These are phyloP conservation scores for Orestias chungarensis DNA, from an alignment of 2,797 vertebrate genomes.

Conservation along the genomic window DNA sequence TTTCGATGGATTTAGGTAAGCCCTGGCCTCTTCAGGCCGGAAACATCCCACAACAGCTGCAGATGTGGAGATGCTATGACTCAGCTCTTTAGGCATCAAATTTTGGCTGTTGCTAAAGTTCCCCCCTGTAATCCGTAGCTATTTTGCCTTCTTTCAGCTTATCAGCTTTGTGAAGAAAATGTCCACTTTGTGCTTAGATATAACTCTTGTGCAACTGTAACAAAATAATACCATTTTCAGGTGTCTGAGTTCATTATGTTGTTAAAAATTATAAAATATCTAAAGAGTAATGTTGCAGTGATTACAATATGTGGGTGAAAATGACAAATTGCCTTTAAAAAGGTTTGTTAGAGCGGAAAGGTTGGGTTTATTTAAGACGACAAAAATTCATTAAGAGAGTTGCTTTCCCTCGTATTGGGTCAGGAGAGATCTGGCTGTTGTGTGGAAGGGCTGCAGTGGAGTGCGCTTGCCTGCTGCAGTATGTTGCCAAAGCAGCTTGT, in stretches of 20 bases:
- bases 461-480: constrained; percentile 66
- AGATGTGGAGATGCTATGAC: constrained; percentile 14
- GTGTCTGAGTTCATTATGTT: background rate
- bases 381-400: constrained; percentile 26
- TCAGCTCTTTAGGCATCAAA: constrained; percentile 21
- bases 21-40: background rate
- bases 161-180: constrained; percentile 5
- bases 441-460: constrained; percentile 64
- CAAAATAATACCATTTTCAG: background rate
- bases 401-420: constrained; percentile 58
- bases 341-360: constrained; percentile 10
- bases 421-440: constrained; percentile 66
- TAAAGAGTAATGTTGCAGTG: constrained; percentile 15
- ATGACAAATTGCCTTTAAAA: constrained; percentile 3
- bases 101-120: constrained; percentile 8
- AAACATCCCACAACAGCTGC: constrained; percentile 19
- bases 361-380: constrained; percentile 16
- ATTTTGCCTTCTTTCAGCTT: constrained; percentile 6
- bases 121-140: background rate
- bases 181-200: background rate
- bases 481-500: constrained; percentile 71
- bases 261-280: background rate
- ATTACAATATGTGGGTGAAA: constrained; percentile 30
- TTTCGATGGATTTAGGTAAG: constrained; percentile 8
- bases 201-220: background rate